phyloP scores from a whole-genome alignment of 1,140 invertebrate species.

The Polyergus mexicanus region DNA sequence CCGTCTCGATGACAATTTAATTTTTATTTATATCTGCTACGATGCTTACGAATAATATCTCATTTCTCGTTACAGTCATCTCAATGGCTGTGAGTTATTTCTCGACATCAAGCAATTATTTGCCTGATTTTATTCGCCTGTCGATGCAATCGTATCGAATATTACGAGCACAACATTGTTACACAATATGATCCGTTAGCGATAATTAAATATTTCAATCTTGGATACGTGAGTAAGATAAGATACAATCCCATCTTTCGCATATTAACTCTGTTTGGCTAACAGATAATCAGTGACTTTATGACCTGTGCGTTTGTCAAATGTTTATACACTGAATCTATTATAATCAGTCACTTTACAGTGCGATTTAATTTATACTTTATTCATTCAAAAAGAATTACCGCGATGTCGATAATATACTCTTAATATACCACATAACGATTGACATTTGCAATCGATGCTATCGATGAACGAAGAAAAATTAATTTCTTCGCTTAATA shows the following conservation, averaged over 20 bases:
- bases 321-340: background rate
- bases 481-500: background rate
- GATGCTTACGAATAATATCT: slow-evolving; percentile 16
- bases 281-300: background rate
- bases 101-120: slow-evolving; percentile 16
- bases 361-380: background rate
- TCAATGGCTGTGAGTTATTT: background rate
- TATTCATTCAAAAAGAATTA: background rate
- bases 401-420: background rate
- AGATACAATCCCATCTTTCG: background rate
- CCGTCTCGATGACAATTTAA: slow-evolving; percentile 18
- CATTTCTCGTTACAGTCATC: slow-evolving; percentile 1
- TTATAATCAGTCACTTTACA: background rate
- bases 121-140: slow-evolving; percentile 14
- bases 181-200: slow-evolving; percentile 48
- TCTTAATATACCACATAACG: background rate
- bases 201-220: slow-evolving; percentile 38
- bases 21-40: slow-evolving; percentile 1
- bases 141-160: slow-evolving; percentile 13
- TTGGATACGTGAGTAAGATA: slow-evolving; percentile 32
- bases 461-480: background rate
- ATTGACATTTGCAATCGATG: background rate
- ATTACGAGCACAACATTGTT: slow-evolving; percentile 53
- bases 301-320: background rate
- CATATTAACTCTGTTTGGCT: background rate